Evolutionary conservation across 2,113 vertebrate species (phyloP), one percentile per base, ranked within the genome.

Genomic region (Garra rufa): DNA sequence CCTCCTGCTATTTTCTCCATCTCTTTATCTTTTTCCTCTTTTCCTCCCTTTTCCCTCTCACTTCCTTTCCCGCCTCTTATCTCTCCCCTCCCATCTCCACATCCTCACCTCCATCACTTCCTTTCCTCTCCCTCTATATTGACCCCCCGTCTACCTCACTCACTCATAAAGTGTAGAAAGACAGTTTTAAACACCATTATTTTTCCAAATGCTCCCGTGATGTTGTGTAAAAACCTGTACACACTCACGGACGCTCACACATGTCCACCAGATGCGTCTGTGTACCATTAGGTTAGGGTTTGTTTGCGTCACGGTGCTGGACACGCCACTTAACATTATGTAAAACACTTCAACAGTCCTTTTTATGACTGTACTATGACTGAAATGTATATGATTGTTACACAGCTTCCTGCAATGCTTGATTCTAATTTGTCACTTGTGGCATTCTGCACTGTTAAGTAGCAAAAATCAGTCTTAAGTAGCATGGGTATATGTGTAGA

Each of bases 1-100:
- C 19, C 50, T 69, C 50, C 81, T 34, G 48, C 41, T 80, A 52
- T 84, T 87, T 77, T 84, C 24, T 59, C 46, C 84, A 43, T 75
- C 84, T 85, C 74, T 59, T 74, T 70, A 81, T 76, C 84, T 76
- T 73, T 24, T 87, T 41, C 61, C 63, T 80, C 44, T 30, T 21
- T 65, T 71, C 59, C 78, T 44, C 75, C 65, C 76, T 81, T 46
- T 71, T 75, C 48, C 67, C 59, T 43, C 76, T 55, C 24, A 34
- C 63, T 84, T 69, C 73, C 28, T 69, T 71, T 69, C 63, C 83
- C 86, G 50, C 89, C 19, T 14, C 85, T 85, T 86, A 89, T 90
- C 89, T 84, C 48, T 85, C 61, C 87, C 81, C 84, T 86, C 77
- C 71, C 28, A 30, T 87, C 57, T 86, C 65, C 87, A 84, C 82